Evolutionary conservation across 2,888 invertebrate genomes (phyloP), one percentile per base, ranked within the genome.

Genomic region (Acleris cristana): DNA sequence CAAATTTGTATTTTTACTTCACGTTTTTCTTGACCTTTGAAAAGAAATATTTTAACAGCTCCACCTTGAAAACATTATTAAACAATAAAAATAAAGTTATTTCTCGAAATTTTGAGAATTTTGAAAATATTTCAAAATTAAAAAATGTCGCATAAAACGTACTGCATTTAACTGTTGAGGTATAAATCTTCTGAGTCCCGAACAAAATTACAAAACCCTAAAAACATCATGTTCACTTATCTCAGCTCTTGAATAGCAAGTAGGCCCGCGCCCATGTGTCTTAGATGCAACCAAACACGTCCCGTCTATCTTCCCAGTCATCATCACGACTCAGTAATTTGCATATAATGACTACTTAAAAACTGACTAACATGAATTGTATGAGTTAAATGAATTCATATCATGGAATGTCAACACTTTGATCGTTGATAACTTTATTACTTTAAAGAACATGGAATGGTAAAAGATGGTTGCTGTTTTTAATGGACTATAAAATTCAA

Each of bases 301-400:
- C 79, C 74, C 74, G 73, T 81, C 76, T 86, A 86, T 86, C 86
- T 80, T 78, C 76, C 73, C 80, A 83, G 77, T 72, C 76, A 85
- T 86, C 86, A 84, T 82, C 86, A 85, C 84, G 84, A 83, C 80
- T 76, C 79, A 73, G 81, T 82, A 74, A 87, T 89, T 88, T 86
- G 83, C 88, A 88, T 88, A 88, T 87, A 88, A 88, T 88, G 84
- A 86, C 88, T 88, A 83, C 85, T 87, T 87, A 85, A 83, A 87
- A 88, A 84, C 80, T 83, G 78, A 81, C 83, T 83, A 83, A 82
- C 80, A 79, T 85, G 82, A 82, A 82, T 83, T 82, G 83, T 81
- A 78, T 78, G 81, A 78, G 81, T 82, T 80, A 82, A 77, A 81
- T 77, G 77, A 80, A 80, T 79, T 78, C 81, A 80, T 80, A 83